Evolutionary conservation across 2,888 invertebrate species (phyloP), one percentile per base, ranked within the genome.

Genomic region (Cryptocephalus primarius): DNA sequence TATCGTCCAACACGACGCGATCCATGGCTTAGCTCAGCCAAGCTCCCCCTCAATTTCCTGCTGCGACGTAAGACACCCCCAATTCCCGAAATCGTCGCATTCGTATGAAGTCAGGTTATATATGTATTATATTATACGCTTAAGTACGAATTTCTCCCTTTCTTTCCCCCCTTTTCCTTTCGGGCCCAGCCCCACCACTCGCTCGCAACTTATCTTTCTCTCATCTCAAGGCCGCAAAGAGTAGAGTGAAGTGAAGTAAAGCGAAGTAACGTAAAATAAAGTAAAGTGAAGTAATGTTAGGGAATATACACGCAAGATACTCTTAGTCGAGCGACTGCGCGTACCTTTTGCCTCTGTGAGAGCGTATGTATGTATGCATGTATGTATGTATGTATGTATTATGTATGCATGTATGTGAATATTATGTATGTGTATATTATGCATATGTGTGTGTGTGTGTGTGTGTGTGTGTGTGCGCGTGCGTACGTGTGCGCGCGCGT

Each of bases 141-240:
- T 63, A 64, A 61, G 61, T 67, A 66, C 66, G 65, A 69, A 70
- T 70, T 70, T 70, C 70, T 70, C 67, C 68, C 69, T 69, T 70
- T 70, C 69, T 69, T 70, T 70, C 69, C 69, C 70, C 68, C 68
- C 69, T 67, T 69, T 68, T 67, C 67, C 67, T 65, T 66, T 65
- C 61, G 50, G 45, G 48, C 49, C 50, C 55, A 40, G 13, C 64
- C 64, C 62, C 62, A 61, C 63, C 56, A 58, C 52, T 67, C 66
- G 63, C 67, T 67, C 58, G 61, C 60, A 58, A 59, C 58, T 63
- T 60, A 58, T 67, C 68, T 69, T 66, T 66, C 67, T 68, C 64
- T 68, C 61, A 64, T 67, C 66, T 67, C 68, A 69, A 70, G 69
- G 69, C 68, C 67, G 65, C 59, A 57, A 59, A 59, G 57, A 61